These are phyloP conservation scores for Carcharodon carcharias DNA, from an alignment of 2,797 vertebrate genomes.

Conservation along the genomic window DNA sequence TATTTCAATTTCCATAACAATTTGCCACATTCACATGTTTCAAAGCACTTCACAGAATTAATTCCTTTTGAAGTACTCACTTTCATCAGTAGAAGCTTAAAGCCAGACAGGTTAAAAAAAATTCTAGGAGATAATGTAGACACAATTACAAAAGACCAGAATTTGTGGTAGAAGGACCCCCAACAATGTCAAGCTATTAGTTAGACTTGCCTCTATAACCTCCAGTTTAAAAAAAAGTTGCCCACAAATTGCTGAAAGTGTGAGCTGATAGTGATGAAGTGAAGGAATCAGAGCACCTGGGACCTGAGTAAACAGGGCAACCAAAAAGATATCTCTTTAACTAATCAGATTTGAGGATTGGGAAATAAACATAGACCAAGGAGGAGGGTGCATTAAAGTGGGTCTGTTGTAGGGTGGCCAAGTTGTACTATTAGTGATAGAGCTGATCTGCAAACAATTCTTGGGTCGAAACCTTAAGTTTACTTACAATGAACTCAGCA, in stretches of 20 bases:
- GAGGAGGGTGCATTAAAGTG: not conserved
- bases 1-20: not conserved
- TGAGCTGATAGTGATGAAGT: not conserved
- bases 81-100: not conserved
- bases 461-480: no score
- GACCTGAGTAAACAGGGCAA: not conserved
- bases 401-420: no score
- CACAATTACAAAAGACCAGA: not conserved
- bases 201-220: not conserved
- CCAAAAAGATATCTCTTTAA: not conserved
- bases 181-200: not conserved
- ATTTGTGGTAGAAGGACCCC: not conserved
- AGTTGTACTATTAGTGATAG: no score
- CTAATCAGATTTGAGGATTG: not conserved
- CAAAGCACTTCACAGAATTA: not conserved
- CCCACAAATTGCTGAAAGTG: not conserved
- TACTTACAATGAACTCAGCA: no score
- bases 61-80: not conserved
- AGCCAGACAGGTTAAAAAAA: not conserved
- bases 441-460: no score
- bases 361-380: not conserved
- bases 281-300: not conserved
- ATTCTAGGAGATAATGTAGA: not conserved
- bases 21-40: not conserved
- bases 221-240: no score